Percentiles rank a stretch among this genome's conserved stretches.
Evolutionary conservation across 2,113 vertebrate species (phyloP).

Genomic region (Suricata suricatta): DNA sequence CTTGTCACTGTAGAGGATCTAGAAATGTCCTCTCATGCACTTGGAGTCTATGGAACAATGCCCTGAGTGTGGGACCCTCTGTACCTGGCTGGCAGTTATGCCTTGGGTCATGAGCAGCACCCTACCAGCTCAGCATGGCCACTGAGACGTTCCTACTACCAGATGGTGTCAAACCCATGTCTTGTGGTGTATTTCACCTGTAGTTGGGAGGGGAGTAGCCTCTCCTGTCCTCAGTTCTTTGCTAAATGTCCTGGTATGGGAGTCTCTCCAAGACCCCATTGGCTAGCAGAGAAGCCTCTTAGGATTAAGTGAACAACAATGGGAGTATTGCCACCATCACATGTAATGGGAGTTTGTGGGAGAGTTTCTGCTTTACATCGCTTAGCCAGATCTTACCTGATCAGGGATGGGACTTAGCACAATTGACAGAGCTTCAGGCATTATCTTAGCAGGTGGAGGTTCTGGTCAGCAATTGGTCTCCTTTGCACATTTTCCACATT

Average conservation of each 20-base stretch:
- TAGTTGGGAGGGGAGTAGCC: neutral
- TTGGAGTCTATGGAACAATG: neutral
- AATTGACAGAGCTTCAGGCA: neutral
- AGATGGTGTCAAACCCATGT: neutral
- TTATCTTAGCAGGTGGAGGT: neutral
- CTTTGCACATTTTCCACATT: neutral
- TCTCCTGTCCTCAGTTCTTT: constrained; percentile 7
- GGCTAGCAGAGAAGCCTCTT: neutral
- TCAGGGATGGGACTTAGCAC: neutral
- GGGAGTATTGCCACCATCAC: neutral
- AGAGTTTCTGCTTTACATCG: constrained; percentile 21
- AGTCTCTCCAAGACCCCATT: neutral
- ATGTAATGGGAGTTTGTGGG: neutral
- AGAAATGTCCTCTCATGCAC: neutral
- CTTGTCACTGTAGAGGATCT: neutral
- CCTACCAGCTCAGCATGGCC: neutral
- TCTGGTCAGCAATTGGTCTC: neutral
- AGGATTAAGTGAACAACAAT: neutral
- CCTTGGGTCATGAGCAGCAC: neutral
- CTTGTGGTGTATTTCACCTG: neutral
- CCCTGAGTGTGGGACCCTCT: neutral
- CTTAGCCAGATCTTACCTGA: neutral
- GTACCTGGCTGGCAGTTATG: neutral
- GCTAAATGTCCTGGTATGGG: neutral
- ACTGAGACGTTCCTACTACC: neutral